Base-by-base conservation (phyloP, 2,113 vertebrate species). In the Quiscalus mexicanus region DNA sequence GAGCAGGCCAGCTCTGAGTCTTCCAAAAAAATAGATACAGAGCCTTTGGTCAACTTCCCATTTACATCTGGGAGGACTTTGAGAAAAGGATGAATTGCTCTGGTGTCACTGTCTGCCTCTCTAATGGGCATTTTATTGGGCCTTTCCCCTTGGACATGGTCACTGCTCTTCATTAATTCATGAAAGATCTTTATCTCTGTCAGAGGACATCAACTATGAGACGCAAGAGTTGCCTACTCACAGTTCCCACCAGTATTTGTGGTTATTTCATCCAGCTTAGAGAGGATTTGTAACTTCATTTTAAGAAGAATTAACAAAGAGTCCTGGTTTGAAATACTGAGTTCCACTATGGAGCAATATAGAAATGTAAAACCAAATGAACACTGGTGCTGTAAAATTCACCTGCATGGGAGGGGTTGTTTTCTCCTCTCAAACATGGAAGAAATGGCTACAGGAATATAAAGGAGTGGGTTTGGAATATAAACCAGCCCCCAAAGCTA, bases 171-270 rank as follows among this genome's bases (percentile, higher is more conserved):
- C 44, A 71, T 24, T 31, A 50, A 75, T 15, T 60, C 24, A 68
- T 20, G 35, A 23, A 44, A 87, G 21, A 17, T 45, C 49, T 37
- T 90, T 2, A 15, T 25, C 20, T 83, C 19, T 44, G 39, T 33
- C 44, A 73, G 30, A 86, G 8, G 18, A 3, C 33, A 30, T 15
- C 10, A 75, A 10, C 15, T 33, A 13, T 0, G 1, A 79, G 49
- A 56, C 37, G 44, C 31, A 37, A 52, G 16, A 5, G 33, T 27
- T 84, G 41, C 30, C 19, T 60, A 4, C 35, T 50, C 33, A 39
- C 60, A 59, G 49, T 56, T 93, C 15, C 35, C 39, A 60, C 9
- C 19, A 71, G 52, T 58, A 71, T 35, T 59, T 55, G 39, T 60
- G 30, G 35, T 64, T 63, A 39, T 47, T 89, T 81, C 47, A 50